These are phyloP conservation scores for Ophioninae sp. DNA, from an alignment of 2,888 invertebrate species.

Conservation along the genomic window DNA sequence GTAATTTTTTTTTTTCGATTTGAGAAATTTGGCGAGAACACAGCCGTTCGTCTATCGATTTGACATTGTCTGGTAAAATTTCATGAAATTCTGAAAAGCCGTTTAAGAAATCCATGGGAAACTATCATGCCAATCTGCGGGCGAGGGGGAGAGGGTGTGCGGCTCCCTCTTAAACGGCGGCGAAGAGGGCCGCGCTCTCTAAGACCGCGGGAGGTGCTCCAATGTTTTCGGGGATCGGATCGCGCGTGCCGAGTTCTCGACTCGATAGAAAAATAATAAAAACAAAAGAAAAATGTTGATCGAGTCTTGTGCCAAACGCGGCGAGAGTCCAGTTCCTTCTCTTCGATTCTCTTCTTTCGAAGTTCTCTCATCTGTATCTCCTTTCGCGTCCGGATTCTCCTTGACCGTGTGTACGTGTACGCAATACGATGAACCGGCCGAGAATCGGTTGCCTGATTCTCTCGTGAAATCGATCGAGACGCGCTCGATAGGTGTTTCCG, in stretches of 20 bases:
- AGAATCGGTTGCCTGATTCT: constrained; percentile 46
- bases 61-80: too few species aligned
- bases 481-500: constrained; percentile 62
- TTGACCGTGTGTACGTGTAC: neutral
- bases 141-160: too few species aligned
- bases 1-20: too few species aligned
- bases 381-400: constrained; percentile 15
- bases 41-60: too few species aligned
- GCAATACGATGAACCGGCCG: constrained; percentile 13
- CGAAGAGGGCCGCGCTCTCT: constrained; percentile 36
- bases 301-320: constrained; percentile 58
- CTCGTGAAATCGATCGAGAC: constrained; percentile 67
- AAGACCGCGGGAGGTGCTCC: constrained; percentile 34
- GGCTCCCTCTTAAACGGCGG: constrained; percentile 42
- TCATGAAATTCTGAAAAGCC: too few species aligned
- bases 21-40: too few species aligned
- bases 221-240: constrained; percentile 62
- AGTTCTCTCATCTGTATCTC: constrained; percentile 21
- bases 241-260: constrained; percentile 64
- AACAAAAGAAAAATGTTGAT: constrained; percentile 40
- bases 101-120: too few species aligned
- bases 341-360: constrained; percentile 42
- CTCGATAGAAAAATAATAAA: constrained; percentile 49
- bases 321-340: constrained; percentile 31
- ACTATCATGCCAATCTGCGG: too few species aligned